Conservation (phyloP, 2,113 vertebrate species). For the Oryzias curvinotus region DNA sequence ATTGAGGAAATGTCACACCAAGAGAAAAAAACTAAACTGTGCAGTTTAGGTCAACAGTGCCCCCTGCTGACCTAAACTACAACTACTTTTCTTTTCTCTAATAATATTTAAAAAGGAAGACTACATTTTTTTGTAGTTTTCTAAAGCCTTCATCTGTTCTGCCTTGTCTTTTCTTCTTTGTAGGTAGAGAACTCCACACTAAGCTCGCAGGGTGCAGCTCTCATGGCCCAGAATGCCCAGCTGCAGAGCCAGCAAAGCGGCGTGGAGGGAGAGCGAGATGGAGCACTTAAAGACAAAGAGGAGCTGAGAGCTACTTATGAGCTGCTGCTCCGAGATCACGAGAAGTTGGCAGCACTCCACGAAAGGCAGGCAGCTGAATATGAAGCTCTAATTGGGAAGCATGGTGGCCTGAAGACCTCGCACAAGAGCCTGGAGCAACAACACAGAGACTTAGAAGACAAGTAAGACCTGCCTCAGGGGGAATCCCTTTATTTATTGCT, state of each 20-base stretch:
- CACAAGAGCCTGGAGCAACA: constrained; percentile 94
- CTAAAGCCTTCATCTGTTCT: no score
- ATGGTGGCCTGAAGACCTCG: constrained; percentile 88
- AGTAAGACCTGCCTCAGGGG: constrained; percentile 70
- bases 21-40: background rate
- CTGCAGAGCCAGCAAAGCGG: constrained; percentile 89
- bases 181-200: constrained; percentile 96
- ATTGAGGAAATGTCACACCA: background rate
- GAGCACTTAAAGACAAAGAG: constrained; percentile 86
- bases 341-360: constrained; percentile 92
- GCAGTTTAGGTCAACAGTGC: constrained; percentile 24
- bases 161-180: background rate
- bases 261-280: constrained; percentile 89
- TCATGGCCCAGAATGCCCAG: constrained; percentile 94
- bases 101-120: background rate
- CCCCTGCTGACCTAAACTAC: constrained; percentile 34
- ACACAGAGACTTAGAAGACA: constrained; percentile 93
- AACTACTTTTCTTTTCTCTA: background rate
- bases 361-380: constrained; percentile 91
- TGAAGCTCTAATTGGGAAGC: constrained; percentile 90
- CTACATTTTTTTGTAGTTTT: background rate
- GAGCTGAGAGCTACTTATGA: constrained; percentile 90
- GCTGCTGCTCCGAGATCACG: constrained; percentile 90
- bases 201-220: constrained; percentile 88
- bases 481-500: background rate